These are phyloP conservation scores for Lanistes nyassanus DNA, from an alignment of 1,140 invertebrate species.

Conservation along the genomic window DNA sequence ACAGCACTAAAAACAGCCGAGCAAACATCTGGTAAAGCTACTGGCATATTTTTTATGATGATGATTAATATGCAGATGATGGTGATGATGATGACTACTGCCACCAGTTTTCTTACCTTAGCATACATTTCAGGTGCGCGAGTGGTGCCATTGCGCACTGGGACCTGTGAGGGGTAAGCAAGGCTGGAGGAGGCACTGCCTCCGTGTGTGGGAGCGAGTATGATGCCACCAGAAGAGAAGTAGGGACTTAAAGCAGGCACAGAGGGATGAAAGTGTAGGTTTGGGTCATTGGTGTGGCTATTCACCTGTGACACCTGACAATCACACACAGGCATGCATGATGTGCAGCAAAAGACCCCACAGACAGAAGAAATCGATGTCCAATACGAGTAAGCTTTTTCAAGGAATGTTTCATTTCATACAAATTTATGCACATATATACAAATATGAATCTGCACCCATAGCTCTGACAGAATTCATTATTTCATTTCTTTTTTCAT, in stretches of 20 bases:
- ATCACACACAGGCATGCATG: background rate
- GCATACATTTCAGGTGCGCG: background rate
- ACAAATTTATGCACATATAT: no score
- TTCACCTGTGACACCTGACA: conserved; percentile 18
- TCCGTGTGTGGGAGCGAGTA: background rate
- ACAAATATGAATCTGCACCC: no score
- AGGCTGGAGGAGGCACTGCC: background rate
- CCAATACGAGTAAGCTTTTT: no score
- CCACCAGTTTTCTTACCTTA: background rate
- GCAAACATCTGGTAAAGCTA: no score
- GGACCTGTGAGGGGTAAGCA: conserved; percentile 2
- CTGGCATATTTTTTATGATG: no score
- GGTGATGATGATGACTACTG: no score
- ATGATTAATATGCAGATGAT: no score
- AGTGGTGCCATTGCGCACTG: conserved; percentile 13
- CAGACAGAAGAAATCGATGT: background rate
- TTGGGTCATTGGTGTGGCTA: background rate
- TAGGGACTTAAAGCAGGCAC: conserved; percentile 17
- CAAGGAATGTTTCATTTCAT: no score
- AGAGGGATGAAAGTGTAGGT: background rate
- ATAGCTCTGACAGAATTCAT: no score
- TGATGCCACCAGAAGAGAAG: conserved; percentile 15
- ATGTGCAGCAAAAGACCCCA: background rate
- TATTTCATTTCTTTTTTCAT: no score
- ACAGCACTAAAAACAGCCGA: no score